Percentiles rank a stretch among this genome's conserved stretches.
phyloP scores from a whole-genome alignment of 2,888 invertebrate species.

The Liodrosophila aerea region DNA sequence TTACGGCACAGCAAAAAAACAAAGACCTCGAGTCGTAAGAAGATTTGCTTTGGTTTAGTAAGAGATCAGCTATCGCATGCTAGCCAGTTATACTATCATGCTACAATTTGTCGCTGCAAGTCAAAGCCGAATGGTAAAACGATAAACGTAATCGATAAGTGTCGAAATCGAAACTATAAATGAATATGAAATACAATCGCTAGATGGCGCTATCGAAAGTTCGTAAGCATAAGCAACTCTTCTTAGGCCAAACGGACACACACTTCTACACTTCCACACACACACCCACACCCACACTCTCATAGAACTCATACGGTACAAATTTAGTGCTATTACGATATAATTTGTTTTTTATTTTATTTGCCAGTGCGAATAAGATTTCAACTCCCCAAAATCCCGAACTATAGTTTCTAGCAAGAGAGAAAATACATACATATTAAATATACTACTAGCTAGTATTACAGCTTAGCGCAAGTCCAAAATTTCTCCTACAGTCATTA shows the following conservation, averaged over 20 bases:
- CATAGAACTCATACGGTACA: background rate
- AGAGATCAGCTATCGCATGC: no score
- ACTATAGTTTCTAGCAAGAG: slow-evolving; percentile 2
- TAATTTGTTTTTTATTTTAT: slow-evolving; percentile 11
- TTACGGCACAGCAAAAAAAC: no score
- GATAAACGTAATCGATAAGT: background rate
- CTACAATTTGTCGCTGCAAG: no score
- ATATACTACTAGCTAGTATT: no score
- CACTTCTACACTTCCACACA: background rate
- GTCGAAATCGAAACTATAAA: background rate
- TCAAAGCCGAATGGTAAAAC: no score
- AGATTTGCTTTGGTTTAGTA: no score
- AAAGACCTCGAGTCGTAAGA: slow-evolving; percentile 1
- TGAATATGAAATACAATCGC: background rate
- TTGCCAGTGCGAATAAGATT: slow-evolving; percentile 29
- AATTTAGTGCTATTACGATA: slow-evolving; percentile 7
- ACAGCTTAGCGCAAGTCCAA: no score
- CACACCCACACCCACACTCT: background rate
- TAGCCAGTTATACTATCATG: no score
- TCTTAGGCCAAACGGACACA: background rate
- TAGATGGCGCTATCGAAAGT: no score
- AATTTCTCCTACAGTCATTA: no score
- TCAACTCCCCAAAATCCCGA: background rate
- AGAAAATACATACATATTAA: no score
- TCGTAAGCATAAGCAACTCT: background rate